Conservation (phyloP, 2,113 vertebrate species). For the Neogobius melanostomus region DNA sequence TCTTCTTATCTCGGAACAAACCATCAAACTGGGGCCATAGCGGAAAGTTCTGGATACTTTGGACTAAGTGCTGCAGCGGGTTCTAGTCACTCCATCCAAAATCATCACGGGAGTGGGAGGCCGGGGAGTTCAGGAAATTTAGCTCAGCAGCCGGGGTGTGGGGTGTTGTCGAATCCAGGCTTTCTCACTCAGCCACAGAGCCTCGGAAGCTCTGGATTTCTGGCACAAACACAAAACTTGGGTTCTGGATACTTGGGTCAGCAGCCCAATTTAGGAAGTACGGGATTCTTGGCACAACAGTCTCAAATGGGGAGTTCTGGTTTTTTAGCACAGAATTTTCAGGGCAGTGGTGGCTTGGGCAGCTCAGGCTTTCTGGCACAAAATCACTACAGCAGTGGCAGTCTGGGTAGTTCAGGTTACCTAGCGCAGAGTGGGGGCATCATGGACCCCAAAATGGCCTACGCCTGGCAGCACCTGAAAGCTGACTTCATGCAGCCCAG, state of each 20-base stretch:
- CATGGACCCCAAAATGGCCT: slow-evolving; percentile 82
- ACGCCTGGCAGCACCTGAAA: slow-evolving; percentile 86
- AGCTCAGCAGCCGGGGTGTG: slow-evolving; percentile 59
- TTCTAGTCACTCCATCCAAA: slow-evolving; percentile 54
- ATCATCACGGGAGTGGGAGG: slow-evolving; percentile 60
- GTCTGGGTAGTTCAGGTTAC: slow-evolving; percentile 67
- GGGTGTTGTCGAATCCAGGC: slow-evolving; percentile 48
- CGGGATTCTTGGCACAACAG: slow-evolving; percentile 62
- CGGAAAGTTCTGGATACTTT: slow-evolving; percentile 73
- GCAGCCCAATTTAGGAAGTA: slow-evolving; percentile 59
- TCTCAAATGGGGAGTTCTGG: slow-evolving; percentile 61
- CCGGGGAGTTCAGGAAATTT: slow-evolving; percentile 68
- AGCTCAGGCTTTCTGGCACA: slow-evolving; percentile 72
- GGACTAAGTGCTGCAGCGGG: slow-evolving; percentile 55
- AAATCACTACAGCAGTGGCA: slow-evolving; percentile 73
- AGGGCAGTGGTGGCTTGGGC: slow-evolving; percentile 61
- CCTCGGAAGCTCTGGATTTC: slow-evolving; percentile 62
- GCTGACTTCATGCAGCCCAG: slow-evolving; percentile 86
- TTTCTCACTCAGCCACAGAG: slow-evolving; percentile 48
- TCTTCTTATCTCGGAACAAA: slow-evolving; percentile 70
- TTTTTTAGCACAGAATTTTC: slow-evolving; percentile 70
- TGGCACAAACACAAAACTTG: slow-evolving; percentile 47
- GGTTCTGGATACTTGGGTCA: slow-evolving; percentile 52
- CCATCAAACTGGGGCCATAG: slow-evolving; percentile 66
- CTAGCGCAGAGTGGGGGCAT: slow-evolving; percentile 70